These are phyloP conservation scores for Hyposmocoma kahamanoa DNA, from an alignment of 1,140 invertebrate genomes.

Conservation along the genomic window DNA sequence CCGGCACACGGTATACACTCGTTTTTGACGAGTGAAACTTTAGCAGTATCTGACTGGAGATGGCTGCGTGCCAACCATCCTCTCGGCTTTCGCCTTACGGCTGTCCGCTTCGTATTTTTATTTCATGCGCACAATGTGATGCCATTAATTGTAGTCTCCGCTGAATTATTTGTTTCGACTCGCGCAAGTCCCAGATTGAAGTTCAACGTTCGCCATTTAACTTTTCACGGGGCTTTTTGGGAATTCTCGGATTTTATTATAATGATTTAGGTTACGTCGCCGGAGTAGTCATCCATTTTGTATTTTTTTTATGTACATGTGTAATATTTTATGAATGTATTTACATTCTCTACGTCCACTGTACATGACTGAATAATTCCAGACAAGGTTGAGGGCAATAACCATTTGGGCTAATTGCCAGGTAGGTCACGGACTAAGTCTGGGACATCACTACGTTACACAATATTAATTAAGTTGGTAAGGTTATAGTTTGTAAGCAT, in stretches of 20 bases:
- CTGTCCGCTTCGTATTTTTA: constrained; percentile 35
- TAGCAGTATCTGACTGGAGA: constrained; percentile 26
- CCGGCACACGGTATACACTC: constrained; percentile 7
- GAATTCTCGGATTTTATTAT: neutral
- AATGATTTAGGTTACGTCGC: too few relatives aligned
- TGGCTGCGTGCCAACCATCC: constrained; percentile 32
- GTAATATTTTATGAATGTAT: too few relatives aligned
- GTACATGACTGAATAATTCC: too few relatives aligned
- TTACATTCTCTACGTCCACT: too few relatives aligned
- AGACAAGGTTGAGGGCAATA: neutral
- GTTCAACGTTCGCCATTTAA: neutral
- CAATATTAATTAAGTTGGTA: too few relatives aligned
- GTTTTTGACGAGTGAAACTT: constrained; percentile 32
- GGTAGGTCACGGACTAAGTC: constrained; percentile 1
- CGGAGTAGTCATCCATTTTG: too few relatives aligned
- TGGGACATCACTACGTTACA: neutral
- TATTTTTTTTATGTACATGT: too few relatives aligned
- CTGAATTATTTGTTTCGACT: constrained; percentile 19
- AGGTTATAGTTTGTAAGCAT: too few relatives aligned
- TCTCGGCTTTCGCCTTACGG: constrained; percentile 17
- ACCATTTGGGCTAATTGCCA: constrained; percentile 1
- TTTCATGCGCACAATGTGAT: constrained; percentile 33
- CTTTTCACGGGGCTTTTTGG: neutral
- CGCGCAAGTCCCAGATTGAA: constrained; percentile 8
- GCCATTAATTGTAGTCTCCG: constrained; percentile 27